Percentiles rank a stretch among this genome's conserved stretches.
Evolutionary conservation across 1,140 invertebrate genomes (phyloP).

Genomic region (Schlechtendalia chinensis): DNA sequence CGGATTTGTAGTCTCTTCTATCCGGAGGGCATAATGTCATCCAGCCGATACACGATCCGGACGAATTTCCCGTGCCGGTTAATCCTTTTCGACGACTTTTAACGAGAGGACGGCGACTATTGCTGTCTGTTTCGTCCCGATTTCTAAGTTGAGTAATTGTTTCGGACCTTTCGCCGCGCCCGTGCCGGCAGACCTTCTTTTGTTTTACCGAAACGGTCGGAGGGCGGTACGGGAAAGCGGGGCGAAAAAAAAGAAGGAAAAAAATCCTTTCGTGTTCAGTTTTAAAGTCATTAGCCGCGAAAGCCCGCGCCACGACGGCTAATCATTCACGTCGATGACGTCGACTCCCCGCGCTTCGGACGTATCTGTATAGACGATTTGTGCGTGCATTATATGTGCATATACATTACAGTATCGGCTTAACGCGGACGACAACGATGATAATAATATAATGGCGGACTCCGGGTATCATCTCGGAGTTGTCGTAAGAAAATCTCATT

Average conservation of each 20-base stretch:
- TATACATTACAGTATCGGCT: not conserved
- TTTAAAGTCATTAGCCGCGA: conserved; percentile 17
- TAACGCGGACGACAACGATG: not conserved
- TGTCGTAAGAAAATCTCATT: not conserved
- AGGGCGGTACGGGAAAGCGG: not conserved
- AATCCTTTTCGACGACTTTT: conserved; percentile 21
- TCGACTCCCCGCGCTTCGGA: not conserved
- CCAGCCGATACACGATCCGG: too few relatives aligned
- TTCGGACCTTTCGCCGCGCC: not conserved
- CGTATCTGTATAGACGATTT: not conserved
- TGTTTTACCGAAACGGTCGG: not conserved
- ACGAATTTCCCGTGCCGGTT: not conserved
- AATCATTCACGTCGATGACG: conserved; percentile 26
- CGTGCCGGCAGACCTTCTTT: not conserved
- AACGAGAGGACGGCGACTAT: conserved; percentile 8
- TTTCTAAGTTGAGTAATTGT: conserved; percentile 23
- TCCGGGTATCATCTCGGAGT: too few relatives aligned
- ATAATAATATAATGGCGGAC: not conserved
- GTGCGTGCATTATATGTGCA: not conserved
- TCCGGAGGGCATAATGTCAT: too few relatives aligned
- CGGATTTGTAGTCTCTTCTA: too few relatives aligned
- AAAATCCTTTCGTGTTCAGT: conserved; percentile 18
- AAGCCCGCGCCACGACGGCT: not conserved
- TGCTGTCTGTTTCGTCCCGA: not conserved
- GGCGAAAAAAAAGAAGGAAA: not conserved